A percentile compares a stretch with the other conserved stretches of the same genome.
Evolutionary conservation across 2,888 invertebrate genomes (phyloP).

Genomic region (Xylocampa areola): DNA sequence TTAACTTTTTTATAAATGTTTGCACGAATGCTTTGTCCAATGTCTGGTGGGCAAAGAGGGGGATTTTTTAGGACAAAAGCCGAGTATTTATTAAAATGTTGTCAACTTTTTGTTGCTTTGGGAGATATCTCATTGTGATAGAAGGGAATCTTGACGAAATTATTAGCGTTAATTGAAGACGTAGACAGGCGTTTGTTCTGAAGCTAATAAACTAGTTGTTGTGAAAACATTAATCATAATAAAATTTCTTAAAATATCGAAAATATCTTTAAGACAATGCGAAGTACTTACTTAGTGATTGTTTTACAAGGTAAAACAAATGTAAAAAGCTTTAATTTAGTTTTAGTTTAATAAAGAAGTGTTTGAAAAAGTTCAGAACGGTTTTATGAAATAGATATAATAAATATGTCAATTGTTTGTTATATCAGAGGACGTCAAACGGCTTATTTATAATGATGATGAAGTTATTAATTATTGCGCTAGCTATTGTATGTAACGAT

Average conservation of each 20-base stretch:
- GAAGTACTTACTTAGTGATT: constrained; percentile 5
- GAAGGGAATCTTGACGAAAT: constrained; percentile 56
- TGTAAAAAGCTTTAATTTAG: background rate
- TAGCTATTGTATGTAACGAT: no score
- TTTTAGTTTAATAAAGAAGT: background rate
- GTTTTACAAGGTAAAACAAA: constrained; percentile 4
- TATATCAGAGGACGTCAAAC: no score
- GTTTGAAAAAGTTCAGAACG: no score
- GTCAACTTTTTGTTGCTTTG: constrained; percentile 68
- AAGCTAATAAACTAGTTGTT: background rate
- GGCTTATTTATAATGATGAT: no score
- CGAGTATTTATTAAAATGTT: constrained; percentile 81
- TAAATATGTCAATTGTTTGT: no score
- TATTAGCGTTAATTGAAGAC: constrained; percentile 45
- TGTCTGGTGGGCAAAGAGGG: constrained; percentile 76
- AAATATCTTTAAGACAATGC: constrained; percentile 10
- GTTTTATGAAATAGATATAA: no score
- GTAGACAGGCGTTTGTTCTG: constrained; percentile 4
- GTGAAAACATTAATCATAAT: constrained; percentile 2
- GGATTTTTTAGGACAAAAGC: constrained; percentile 75
- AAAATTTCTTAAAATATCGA: constrained; percentile 2
- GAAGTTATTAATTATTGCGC: no score
- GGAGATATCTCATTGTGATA: constrained; percentile 48
- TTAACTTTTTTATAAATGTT: constrained; percentile 81
- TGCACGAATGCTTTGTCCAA: constrained; percentile 79